Percentiles rank a stretch among this genome's conserved stretches.
phyloP scores from a whole-genome alignment of 2,888 invertebrate species.

The Melieria crassipennis region DNA sequence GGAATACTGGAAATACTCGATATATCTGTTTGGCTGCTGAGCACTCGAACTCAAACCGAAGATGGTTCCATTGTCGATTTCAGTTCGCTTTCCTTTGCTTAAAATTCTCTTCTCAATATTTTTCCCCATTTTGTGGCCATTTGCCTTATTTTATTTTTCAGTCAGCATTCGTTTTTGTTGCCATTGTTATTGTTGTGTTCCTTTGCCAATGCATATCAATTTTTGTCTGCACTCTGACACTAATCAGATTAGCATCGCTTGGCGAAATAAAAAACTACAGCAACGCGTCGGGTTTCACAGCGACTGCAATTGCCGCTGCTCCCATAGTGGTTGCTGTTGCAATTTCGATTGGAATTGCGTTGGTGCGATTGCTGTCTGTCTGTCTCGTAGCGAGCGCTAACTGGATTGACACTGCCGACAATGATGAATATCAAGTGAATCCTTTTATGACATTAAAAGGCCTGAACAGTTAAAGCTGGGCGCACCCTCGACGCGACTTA shows the following conservation, averaged over 20 bases:
- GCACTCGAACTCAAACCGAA: constrained; percentile 2
- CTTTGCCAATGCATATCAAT: constrained; percentile 44
- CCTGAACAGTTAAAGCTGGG: not conserved
- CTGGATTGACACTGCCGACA: constrained; percentile 31
- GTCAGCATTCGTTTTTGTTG: not conserved
- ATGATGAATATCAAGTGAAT: constrained; percentile 66
- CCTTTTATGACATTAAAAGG: constrained; percentile 58
- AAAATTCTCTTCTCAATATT: no score
- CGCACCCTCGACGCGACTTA: constrained; percentile 2
- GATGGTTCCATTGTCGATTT: no score
- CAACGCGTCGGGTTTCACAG: constrained; percentile 51
- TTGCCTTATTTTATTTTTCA: not conserved
- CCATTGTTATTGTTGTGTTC: not conserved
- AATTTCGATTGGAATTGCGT: constrained; percentile 23
- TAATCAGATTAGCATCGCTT: constrained; percentile 65
- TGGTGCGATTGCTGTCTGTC: constrained; percentile 40
- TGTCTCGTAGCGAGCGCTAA: constrained; percentile 37
- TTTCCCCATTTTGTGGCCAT: no score
- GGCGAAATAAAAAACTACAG: constrained; percentile 43
- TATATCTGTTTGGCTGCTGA: not conserved
- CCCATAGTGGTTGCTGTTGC: constrained; percentile 30
- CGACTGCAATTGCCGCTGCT: constrained; percentile 32
- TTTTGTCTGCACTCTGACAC: constrained; percentile 58
- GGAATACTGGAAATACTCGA: not conserved
- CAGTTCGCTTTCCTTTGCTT: no score